Percentiles rank a stretch among this genome's conserved stretches.
phyloP scores from a whole-genome alignment of 2,113 vertebrate species.

The Morone saxatilis region DNA sequence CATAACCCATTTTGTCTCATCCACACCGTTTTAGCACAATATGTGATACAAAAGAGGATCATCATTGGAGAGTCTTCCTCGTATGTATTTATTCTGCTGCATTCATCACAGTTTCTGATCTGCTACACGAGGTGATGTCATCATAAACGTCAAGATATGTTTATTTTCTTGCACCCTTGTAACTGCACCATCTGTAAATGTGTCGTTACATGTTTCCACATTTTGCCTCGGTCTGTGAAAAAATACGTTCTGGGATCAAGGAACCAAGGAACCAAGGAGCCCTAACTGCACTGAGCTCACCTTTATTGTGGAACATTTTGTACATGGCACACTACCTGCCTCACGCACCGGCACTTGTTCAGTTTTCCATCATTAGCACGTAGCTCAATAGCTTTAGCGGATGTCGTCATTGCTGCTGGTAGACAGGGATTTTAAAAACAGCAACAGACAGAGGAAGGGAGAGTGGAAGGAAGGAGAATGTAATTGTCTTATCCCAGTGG shows the following conservation, averaged over 20 bases:
- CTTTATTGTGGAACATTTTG: constrained; percentile 26
- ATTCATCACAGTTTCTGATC: neutral
- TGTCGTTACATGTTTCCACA: constrained; percentile 1
- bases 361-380: constrained; percentile 35
- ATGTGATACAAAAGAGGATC: neutral
- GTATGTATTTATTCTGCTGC: neutral
- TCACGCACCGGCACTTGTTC: neutral
- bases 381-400: neutral
- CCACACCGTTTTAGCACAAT: neutral
- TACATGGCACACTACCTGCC: neutral
- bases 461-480: constrained; percentile 23
- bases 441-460: constrained; percentile 43
- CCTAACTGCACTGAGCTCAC: neutral
- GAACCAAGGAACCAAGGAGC: neutral
- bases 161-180: neutral
- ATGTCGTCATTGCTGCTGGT: constrained; percentile 11
- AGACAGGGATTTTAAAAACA: constrained; percentile 34
- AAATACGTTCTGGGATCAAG: neutral
- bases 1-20: neutral
- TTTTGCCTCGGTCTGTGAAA: constrained; percentile 4
- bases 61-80: neutral
- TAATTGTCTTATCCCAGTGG: constrained; percentile 30
- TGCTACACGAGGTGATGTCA: neutral
- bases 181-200: constrained; percentile 6
- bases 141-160: neutral